Evolutionary conservation across 2,113 vertebrate species (phyloP), one percentile per base, ranked within the genome.

Genomic region (Pluvialis apricaria): DNA sequence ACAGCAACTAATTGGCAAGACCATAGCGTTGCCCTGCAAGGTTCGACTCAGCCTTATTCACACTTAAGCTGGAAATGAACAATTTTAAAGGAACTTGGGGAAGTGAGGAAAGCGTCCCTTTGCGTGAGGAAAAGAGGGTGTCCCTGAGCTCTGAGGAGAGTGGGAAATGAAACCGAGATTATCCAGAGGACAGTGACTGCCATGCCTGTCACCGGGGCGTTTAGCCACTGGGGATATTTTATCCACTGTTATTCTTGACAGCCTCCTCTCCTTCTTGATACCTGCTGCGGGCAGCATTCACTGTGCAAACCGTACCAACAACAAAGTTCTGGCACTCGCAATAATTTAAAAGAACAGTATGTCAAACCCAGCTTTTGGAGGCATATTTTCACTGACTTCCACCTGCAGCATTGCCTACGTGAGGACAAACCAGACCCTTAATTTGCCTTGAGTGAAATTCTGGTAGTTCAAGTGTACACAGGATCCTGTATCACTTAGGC

Each of bases 401-500:
- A 55, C 34, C n/a, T 12, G 58, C 57, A 89, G 64, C 14, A 14
- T 28, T 22, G 36, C 52, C 61, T 58, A 4, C 38, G 1, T 4
- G 15, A 62, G 70, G 57, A 42, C 52, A 40, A 36, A 13, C 10
- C 18, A 32, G 52, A 49, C 24, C 34, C 51, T 61, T 38, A 11
- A 26, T 29, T 29, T 54, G 45, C 20, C 20, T 16, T 11, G 28
- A 34, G 75, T 40, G 45, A 51, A 42, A 29, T 42, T 54, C n/a
- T 17, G 32, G 7, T 15, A 6, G 64, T 18, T 58, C 3, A 2
- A 31, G 24, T 5, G 20, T 2, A 13, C 0, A 0, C 54, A 6
- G 49, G 16, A 4, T 29, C 45, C 55, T 34, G 32, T 9, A 2
- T 9, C 4, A 0, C 68, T 60, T 13, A 7, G 0, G 2, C 52